Percentiles rank a stretch among this genome's conserved stretches.
phyloP scores from a whole-genome alignment of 2,797 vertebrate genomes.

The Rhabdomys pumilio region DNA sequence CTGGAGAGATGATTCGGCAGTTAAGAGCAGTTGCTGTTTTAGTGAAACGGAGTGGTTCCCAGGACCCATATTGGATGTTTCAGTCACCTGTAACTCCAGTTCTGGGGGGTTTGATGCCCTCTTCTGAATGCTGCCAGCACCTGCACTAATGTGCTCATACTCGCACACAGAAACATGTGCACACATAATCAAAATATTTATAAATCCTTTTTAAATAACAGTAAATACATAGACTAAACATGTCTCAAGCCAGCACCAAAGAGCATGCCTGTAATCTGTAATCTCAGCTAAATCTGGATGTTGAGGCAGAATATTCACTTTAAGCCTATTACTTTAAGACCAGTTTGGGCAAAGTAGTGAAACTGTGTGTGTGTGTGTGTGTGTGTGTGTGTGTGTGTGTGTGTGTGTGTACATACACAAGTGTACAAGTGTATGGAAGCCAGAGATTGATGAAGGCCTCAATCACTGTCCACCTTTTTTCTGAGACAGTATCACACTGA shows the following conservation, averaged over 20 bases:
- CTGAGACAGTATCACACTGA: neutral
- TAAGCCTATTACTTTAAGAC: neutral
- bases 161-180: neutral
- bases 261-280: neutral
- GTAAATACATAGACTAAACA: neutral
- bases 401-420: neutral
- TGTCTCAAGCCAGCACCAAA: neutral
- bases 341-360: neutral
- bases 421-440: neutral
- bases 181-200: neutral
- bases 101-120: neutral
- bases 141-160: neutral
- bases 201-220: neutral
- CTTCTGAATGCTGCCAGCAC: neutral
- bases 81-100: neutral
- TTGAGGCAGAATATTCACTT: neutral
- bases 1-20: neutral
- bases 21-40: neutral
- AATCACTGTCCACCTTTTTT: neutral
- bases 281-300: neutral
- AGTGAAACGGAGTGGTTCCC: neutral
- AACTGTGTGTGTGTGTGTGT: neutral
- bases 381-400: neutral
- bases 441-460: neutral
- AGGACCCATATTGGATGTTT: neutral